These are phyloP conservation scores for Saturnia japonica DNA, from an alignment of 2,888 invertebrate genomes.

Conservation along the genomic window DNA sequence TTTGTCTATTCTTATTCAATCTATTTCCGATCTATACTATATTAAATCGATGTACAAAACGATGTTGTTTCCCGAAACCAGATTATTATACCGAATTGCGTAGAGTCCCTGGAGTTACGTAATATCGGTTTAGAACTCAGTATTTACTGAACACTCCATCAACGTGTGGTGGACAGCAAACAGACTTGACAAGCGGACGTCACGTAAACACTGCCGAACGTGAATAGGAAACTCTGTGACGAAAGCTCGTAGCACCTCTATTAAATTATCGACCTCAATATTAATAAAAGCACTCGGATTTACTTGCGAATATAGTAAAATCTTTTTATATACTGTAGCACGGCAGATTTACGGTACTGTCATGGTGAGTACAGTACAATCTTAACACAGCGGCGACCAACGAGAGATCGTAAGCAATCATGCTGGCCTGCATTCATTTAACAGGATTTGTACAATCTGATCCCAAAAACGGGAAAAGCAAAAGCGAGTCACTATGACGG, in stretches of 20 bases:
- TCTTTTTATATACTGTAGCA: too few relatives aligned
- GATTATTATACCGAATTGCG: neutral
- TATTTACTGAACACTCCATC: conserved; percentile 12
- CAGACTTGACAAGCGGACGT: conserved; percentile 15
- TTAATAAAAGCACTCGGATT: neutral
- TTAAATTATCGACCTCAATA: conserved; percentile 3
- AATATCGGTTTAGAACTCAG: conserved; percentile 3
- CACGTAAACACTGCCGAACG: conserved; percentile 8
- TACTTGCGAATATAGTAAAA: neutral
- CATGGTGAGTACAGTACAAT: too few relatives aligned
- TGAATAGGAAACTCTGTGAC: conserved; percentile 6
- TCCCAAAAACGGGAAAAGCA: too few relatives aligned
- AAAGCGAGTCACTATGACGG: too few relatives aligned
- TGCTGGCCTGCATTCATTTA: too few relatives aligned
- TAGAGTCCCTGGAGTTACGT: neutral
- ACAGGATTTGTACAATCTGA: too few relatives aligned
- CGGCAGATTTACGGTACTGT: too few relatives aligned
- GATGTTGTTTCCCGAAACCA: neutral
- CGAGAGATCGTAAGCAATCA: too few relatives aligned
- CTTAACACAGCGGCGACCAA: too few relatives aligned
- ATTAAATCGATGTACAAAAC: too few relatives aligned
- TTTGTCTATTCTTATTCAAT: too few relatives aligned
- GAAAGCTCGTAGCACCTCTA: conserved; percentile 5
- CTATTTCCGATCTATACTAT: too few relatives aligned
- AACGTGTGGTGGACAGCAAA: conserved; percentile 12